These are phyloP conservation scores for Cyphomyrmex costatus DNA, from an alignment of 1,140 invertebrate genomes.

Conservation along the genomic window DNA sequence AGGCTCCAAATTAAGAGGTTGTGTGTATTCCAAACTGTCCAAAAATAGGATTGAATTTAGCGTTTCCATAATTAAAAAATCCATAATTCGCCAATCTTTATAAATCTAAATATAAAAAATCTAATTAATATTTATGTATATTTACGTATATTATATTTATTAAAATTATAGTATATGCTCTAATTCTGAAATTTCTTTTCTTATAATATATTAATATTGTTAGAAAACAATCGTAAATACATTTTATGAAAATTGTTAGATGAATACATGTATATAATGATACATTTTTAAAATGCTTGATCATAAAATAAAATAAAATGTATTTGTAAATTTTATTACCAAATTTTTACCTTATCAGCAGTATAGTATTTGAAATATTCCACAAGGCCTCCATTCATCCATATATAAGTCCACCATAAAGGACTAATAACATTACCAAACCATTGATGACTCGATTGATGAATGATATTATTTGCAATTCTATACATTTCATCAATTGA, in stretches of 20 bases:
- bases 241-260: neutral
- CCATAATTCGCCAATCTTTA: slow-evolving; percentile 92
- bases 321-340: slow-evolving; percentile 59
- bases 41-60: neutral
- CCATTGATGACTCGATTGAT: slow-evolving; percentile 95
- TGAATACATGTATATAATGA: neutral
- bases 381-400: slow-evolving; percentile 95
- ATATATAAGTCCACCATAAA: slow-evolving; percentile 92
- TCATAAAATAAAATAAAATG: neutral
- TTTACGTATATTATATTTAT: slow-evolving; percentile 18
- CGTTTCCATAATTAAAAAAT: slow-evolving; percentile 91
- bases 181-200: neutral
- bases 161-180: neutral
- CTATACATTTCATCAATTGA: slow-evolving; percentile 87
- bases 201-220: neutral
- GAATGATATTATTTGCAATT: slow-evolving; percentile 91
- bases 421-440: slow-evolving; percentile 93
- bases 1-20: slow-evolving; percentile 8
- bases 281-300: neutral
- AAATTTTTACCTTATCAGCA: slow-evolving; percentile 34
- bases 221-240: neutral
- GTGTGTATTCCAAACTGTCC: neutral
- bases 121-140: neutral
- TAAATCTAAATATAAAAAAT: slow-evolving; percentile 83
- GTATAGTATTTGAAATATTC: slow-evolving; percentile 91